Evolutionary conservation across 2,888 invertebrate genomes (phyloP), one percentile per base, ranked within the genome.

Genomic region (Neoascia interrupta): DNA sequence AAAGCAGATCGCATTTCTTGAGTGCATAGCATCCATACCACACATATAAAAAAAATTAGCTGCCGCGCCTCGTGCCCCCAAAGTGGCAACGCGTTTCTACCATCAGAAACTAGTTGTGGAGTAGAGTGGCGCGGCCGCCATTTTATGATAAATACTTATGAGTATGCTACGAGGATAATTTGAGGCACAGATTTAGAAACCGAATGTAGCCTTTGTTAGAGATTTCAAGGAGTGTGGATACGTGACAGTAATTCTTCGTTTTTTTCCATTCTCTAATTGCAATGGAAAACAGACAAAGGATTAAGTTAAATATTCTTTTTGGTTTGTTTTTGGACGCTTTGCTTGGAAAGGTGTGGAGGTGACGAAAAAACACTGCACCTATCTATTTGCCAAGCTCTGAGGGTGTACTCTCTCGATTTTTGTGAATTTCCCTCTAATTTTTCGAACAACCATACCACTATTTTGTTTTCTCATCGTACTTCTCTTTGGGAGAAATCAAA

Each of bases 101-200:
- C n/a, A n/a, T n/a, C 70, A 23, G 47, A 64, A 72, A 72, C 76
- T 72, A 72, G 76, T 76, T 76, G 58, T 64, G 70, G 75, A 69
- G 64, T 47, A 47, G n/a, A n/a, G n/a, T n/a, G 31, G 31, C 31
- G 41, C 15, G 36, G 16, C 76, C 34, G 72, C 76, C 76, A 76
- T 76, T 76, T 76, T 76, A 60, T 54, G 5, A 23, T 21, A 34
- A 43, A 56, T 21, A 36, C 31, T 15, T n/a, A n/a, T n/a, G n/a
- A n/a, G n/a, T n/a, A n/a, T n/a, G n/a, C n/a, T 47, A 31, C 28
- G 51, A 41, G 43, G 43, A 49, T 36, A 53, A 41, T 56, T 41
- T 19, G 18, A 13, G 26, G 41, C 31, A 49, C 26, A 16, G 49
- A 72, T 64, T 72, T 64, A 72, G 49, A 49, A 39, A 47, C 16